phyloP scores from a whole-genome alignment of 2,888 invertebrate genomes.

The Sesamia inferens region DNA sequence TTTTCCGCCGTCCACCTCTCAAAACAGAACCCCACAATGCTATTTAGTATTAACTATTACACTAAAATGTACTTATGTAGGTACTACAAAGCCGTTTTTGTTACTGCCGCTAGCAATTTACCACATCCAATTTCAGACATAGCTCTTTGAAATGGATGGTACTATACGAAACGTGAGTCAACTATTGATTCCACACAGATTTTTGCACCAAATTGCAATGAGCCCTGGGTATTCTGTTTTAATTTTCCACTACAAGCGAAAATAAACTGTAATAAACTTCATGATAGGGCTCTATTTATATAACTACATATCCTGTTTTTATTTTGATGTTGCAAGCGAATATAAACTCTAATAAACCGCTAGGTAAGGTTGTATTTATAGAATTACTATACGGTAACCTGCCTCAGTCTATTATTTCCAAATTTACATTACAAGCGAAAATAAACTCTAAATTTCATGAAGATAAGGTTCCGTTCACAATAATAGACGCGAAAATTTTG shows the following conservation, averaged over 20 bases:
- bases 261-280: background rate
- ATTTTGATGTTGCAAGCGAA: background rate
- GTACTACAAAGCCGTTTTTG: background rate
- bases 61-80: background rate
- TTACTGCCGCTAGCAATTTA: constrained; percentile 8
- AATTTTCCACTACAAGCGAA: constrained; percentile 8
- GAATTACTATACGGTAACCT: background rate
- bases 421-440: constrained; percentile 5
- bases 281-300: background rate
- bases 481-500: background rate
- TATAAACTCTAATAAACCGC: background rate
- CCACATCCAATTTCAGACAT: constrained; percentile 21
- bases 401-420: background rate
- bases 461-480: background rate
- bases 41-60: background rate
- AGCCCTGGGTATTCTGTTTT: constrained; percentile 6
- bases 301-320: constrained; percentile 8
- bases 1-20: too few species aligned
- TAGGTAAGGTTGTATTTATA: background rate
- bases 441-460: background rate
- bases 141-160: constrained; percentile 34
- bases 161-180: constrained; percentile 38
- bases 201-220: constrained; percentile 38
- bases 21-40: too few species aligned
- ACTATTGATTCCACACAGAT: constrained; percentile 45